A percentile compares a stretch with the other conserved stretches of the same genome.
Conservation (phyloP, 1,140 invertebrate species). For the Zaprionus africanus region DNA sequence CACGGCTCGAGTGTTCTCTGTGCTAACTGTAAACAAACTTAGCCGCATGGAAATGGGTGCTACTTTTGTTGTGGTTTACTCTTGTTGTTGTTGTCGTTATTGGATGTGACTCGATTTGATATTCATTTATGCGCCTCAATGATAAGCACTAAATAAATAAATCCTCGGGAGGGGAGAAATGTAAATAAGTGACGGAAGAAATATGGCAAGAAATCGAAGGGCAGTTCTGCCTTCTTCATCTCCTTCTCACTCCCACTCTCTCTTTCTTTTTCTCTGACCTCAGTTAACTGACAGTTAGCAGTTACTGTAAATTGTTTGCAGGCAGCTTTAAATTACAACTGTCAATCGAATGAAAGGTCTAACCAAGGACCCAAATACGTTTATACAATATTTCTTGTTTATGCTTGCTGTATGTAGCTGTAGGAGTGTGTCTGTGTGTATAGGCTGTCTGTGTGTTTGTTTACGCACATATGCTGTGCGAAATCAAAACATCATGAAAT, state of each 20-base stretch:
- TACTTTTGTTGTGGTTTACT: conserved; percentile 19
- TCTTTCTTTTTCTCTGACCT: conserved; percentile 18
- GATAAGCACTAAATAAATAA: conserved; percentile 82
- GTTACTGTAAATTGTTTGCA: conserved; percentile 64
- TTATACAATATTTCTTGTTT: conserved; percentile 1
- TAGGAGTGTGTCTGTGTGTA: neutral
- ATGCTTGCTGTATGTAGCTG: neutral
- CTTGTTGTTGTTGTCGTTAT: conserved; percentile 43
- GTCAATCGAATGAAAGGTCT: conserved; percentile 63
- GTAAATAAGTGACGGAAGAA: conserved; percentile 78
- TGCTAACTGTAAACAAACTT: conserved; percentile 57
- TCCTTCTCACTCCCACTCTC: conserved; percentile 11
- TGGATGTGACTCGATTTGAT: conserved; percentile 62
- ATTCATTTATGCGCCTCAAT: conserved; percentile 79
- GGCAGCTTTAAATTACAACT: conserved; percentile 71
- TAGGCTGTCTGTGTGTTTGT: conserved; percentile 31
- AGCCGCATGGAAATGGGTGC: conserved; percentile 62
- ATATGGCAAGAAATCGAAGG: conserved; percentile 61
- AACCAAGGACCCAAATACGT: conserved; percentile 29
- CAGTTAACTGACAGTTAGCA: conserved; percentile 55
- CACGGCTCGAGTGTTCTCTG: conserved; percentile 32
- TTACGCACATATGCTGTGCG: conserved; percentile 69
- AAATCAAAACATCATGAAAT: conserved; percentile 82
- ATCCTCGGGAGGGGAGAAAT: conserved; percentile 57
- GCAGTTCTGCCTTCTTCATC: neutral